A percentile compares a stretch with the other conserved stretches of the same genome.
phyloP scores from a whole-genome alignment of 2,113 vertebrate species.

The Hypocryptadius cinnamomeus region DNA sequence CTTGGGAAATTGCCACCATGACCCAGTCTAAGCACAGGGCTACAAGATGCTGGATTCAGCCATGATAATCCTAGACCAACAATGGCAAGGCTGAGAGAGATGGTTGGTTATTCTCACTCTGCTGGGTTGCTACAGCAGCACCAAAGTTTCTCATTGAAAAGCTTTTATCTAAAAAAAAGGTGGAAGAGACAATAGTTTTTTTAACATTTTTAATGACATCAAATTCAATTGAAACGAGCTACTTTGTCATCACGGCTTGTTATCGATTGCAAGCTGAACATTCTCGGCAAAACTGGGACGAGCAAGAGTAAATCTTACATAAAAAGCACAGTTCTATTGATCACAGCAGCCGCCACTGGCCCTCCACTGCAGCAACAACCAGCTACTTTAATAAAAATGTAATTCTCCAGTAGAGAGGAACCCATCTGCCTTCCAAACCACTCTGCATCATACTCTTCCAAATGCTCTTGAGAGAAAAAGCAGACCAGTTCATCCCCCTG shows the following conservation, averaged over 20 bases:
- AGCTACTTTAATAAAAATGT: slow-evolving; percentile 52
- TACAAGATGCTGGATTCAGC: not conserved
- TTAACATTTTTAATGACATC: slow-evolving; percentile 43
- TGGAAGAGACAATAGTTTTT: not conserved
- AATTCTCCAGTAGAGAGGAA: slow-evolving; percentile 39
- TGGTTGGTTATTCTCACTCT: not conserved
- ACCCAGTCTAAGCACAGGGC: not conserved
- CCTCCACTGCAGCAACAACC: slow-evolving; percentile 12
- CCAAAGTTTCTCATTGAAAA: slow-evolving; percentile 1
- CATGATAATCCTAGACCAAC: not conserved
- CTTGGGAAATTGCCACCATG: not conserved
- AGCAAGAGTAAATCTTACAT: slow-evolving; percentile 57
- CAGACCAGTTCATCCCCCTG: slow-evolving; percentile 12
- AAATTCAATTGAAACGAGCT: slow-evolving; percentile 45
- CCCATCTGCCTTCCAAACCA: not conserved
- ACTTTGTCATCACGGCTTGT: slow-evolving; percentile 39
- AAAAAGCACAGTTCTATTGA: slow-evolving; percentile 47
- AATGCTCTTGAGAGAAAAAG: not conserved
- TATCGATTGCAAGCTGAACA: slow-evolving; percentile 48
- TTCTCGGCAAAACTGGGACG: slow-evolving; percentile 25
- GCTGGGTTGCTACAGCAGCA: not conserved
- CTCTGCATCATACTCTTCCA: slow-evolving; percentile 7
- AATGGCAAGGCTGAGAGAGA: not conserved
- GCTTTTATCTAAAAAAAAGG: not conserved
- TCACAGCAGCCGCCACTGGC: slow-evolving; percentile 25